Percentiles rank a stretch among this genome's conserved stretches.
Conservation (phyloP, 2,888 invertebrate species). For the Dorcus parallelipipedus region DNA sequence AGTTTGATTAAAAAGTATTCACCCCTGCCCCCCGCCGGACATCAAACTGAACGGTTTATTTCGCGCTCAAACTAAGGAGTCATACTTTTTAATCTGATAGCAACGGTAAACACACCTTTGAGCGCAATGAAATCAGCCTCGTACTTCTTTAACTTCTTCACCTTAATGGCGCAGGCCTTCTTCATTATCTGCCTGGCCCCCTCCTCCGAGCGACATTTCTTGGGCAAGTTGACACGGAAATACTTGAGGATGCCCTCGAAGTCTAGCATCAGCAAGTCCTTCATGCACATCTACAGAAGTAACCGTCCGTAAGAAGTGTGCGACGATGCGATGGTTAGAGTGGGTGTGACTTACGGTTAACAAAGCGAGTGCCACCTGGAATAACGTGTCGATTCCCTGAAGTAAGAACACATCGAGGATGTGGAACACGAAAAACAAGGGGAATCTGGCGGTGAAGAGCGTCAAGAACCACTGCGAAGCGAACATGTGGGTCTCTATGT, state of each 20-base stretch:
- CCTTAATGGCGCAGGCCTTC: slow-evolving; percentile 85
- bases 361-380: slow-evolving; percentile 93
- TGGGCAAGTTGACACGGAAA: slow-evolving; percentile 94
- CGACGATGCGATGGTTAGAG: neutral
- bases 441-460: slow-evolving; percentile 98
- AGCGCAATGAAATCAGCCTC: slow-evolving; percentile 83
- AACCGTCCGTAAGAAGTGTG: neutral
- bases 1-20: neutral
- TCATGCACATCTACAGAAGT: slow-evolving; percentile 66
- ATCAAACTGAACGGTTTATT: neutral
- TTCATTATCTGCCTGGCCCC: slow-evolving; percentile 86
- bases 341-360: slow-evolving; percentile 63
- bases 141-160: slow-evolving; percentile 91
- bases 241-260: slow-evolving; percentile 98
- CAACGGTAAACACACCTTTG: slow-evolving; percentile 56
- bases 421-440: slow-evolving; percentile 92
- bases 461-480: slow-evolving; percentile 99
- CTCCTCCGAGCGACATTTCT: slow-evolving; percentile 91
- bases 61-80: neutral
- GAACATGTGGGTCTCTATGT: slow-evolving; percentile 96
- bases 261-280: slow-evolving; percentile 87
- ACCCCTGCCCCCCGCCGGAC: neutral
- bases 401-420: slow-evolving; percentile 94
- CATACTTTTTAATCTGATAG: too few species aligned
- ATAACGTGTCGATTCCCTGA: slow-evolving; percentile 91